Percentiles rank a stretch among this genome's conserved stretches.
Conservation (phyloP, 2,113 vertebrate species). For the Tiliqua scincoides region DNA sequence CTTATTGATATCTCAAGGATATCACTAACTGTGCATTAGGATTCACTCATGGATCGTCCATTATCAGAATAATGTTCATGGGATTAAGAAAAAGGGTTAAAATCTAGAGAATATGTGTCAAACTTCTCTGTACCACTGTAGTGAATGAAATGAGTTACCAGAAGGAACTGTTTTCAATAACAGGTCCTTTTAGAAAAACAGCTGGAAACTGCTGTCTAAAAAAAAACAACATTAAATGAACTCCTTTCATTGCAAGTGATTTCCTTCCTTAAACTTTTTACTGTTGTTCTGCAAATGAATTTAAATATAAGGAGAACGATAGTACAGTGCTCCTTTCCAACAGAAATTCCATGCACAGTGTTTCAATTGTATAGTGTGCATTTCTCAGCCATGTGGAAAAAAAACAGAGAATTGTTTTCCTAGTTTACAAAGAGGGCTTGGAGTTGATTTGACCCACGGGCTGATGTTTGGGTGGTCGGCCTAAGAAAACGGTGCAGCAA, state of each 20-base stretch:
- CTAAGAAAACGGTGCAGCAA: not conserved
- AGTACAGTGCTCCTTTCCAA: not conserved
- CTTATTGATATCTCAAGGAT: not conserved
- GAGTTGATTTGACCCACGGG: not conserved
- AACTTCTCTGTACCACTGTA: not conserved
- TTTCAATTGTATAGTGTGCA: constrained; percentile 10
- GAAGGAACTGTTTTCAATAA: not conserved
- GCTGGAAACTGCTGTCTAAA: not conserved
- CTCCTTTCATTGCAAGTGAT: constrained; percentile 24
- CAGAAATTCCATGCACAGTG: not conserved
- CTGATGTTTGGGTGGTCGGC: not conserved
- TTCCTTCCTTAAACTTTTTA: not conserved
- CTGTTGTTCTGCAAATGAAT: constrained; percentile 19
- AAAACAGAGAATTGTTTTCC: rapidly evolving
- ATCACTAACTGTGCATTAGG: not conserved
- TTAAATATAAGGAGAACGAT: constrained; percentile 32
- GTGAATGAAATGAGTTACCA: not conserved
- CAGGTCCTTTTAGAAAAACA: not conserved
- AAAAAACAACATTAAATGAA: not conserved
- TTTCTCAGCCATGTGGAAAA: not conserved
- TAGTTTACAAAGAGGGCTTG: rapidly evolving
- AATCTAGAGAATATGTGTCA: not conserved
- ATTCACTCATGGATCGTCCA: not conserved
- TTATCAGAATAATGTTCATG: not conserved
- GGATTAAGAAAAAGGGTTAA: not conserved